phyloP scores from a whole-genome alignment of 2,797 vertebrate genomes.

The Pelodytes ibericus region DNA sequence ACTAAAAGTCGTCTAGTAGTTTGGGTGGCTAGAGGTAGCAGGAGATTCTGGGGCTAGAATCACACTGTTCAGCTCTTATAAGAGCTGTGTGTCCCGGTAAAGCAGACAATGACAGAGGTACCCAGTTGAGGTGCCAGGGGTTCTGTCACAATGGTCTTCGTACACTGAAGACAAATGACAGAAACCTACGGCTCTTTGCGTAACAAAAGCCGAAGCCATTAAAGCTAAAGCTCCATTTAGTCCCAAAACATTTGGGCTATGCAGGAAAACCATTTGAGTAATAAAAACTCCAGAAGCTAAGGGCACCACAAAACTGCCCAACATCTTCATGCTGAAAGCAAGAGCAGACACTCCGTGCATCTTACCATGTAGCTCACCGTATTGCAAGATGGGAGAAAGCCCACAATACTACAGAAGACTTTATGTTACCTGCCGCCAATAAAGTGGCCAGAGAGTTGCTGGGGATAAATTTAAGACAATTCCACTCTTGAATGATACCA shows the following conservation, averaged over 20 bases:
- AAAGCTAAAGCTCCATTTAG: conserved; percentile 2
- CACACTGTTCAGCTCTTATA: too few species aligned
- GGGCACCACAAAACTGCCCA: background rate
- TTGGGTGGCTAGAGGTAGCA: too few species aligned
- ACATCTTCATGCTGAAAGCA: background rate
- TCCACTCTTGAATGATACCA: background rate
- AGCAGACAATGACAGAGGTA: too few species aligned
- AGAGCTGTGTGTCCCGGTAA: too few species aligned
- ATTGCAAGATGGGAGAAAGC: conserved; percentile 1
- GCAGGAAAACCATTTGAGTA: background rate
- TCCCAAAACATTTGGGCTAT: background rate
- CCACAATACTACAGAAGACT: background rate
- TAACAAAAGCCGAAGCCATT: background rate
- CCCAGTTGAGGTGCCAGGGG: too few species aligned
- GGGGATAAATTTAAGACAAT: background rate
- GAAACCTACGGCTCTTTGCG: background rate
- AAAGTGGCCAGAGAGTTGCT: background rate
- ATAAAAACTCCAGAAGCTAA: background rate
- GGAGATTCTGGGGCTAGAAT: too few species aligned
- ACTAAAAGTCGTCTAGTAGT: too few species aligned
- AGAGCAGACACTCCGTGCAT: conserved; percentile 1
- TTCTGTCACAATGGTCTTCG: too few species aligned
- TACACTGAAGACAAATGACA: background rate
- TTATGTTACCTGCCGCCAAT: background rate
- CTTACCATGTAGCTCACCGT: conserved; percentile 1